These are phyloP conservation scores for Cyclopterus lumpus DNA, from an alignment of 2,797 vertebrate species.

Conservation along the genomic window DNA sequence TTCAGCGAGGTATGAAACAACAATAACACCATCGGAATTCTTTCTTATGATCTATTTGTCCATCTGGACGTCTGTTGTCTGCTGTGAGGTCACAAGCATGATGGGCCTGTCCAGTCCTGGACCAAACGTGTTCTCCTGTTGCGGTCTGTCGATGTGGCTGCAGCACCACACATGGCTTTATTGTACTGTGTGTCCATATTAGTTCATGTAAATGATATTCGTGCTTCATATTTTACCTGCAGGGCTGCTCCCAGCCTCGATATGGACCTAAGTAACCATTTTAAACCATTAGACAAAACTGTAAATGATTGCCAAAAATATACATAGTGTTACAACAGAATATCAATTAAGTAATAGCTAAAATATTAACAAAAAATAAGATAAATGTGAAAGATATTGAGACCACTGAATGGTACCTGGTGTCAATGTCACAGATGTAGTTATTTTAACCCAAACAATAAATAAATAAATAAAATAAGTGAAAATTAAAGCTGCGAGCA, in stretches of 20 bases:
- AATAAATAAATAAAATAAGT: too few species aligned
- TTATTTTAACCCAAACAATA: too few species aligned
- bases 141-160: slow-evolving; percentile 13
- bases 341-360: background rate
- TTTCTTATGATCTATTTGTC: background rate
- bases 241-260: background rate
- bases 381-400: background rate
- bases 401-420: too few species aligned
- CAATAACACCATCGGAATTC: background rate
- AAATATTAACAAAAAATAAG: background rate
- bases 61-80: background rate
- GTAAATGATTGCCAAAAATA: background rate
- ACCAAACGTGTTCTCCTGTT: background rate
- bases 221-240: background rate
- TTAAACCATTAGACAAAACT: background rate
- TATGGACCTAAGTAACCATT: background rate
- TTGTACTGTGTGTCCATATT: background rate
- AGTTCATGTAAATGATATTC: background rate
- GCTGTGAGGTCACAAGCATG: background rate
- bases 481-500: too few species aligned
- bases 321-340: background rate
- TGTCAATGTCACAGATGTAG: too few species aligned
- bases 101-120: background rate
- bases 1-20: slow-evolving; percentile 36
- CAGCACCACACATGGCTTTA: slow-evolving; percentile 3